Evolutionary conservation across 2,113 vertebrate genomes (phyloP), one percentile per base, ranked within the genome.

Genomic region (Phocoena phocoena): DNA sequence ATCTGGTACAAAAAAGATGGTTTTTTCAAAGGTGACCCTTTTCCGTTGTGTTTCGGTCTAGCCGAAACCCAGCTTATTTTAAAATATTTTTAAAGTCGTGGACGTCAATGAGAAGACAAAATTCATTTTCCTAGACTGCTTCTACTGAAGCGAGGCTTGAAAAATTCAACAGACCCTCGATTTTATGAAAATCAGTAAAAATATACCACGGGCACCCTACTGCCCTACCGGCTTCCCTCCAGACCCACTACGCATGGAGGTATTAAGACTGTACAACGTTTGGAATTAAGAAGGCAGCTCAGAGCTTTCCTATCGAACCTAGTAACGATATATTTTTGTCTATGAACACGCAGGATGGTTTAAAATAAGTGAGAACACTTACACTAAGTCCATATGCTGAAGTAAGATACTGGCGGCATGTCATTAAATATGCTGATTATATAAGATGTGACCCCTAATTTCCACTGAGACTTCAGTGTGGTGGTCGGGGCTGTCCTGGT

Each of bases 241-340:
- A 0, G n/a, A 20, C 17, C 44, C 6, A 2, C 71, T 9, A 6
- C 2, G 53, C 8, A 1, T 0, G 2, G 33, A 38, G 1, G 25
- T 18, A 33, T 3, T 15, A 44, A 33, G 10, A 71, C 12, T 2
- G 7, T 0, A 3, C 8, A 3, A 14, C 13, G 1, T 4, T 38
- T 55, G 18, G n/a, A 60, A 13, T 4, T 9, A 17, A n/a, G 31
- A 58, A 68, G 25, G 60, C 6, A 55, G 33, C 76, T 6, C 25
- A 3, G 10, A 28, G n/a, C 12, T 8, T 8, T 44, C 55, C 83
- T 0, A 0, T 11, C 68, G 36, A 12, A 41, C n/a, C 55, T 13
- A 1, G 3, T 2, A 25, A 31, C 0, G 0, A 21, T 5, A 26
- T 1, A 1, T 15, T 21, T 62, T 73, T 9, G 41, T 2, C 1